Evolutionary conservation across 2,113 vertebrate genomes (phyloP).

Genomic region (Pelmatolapia mariae): DNA sequence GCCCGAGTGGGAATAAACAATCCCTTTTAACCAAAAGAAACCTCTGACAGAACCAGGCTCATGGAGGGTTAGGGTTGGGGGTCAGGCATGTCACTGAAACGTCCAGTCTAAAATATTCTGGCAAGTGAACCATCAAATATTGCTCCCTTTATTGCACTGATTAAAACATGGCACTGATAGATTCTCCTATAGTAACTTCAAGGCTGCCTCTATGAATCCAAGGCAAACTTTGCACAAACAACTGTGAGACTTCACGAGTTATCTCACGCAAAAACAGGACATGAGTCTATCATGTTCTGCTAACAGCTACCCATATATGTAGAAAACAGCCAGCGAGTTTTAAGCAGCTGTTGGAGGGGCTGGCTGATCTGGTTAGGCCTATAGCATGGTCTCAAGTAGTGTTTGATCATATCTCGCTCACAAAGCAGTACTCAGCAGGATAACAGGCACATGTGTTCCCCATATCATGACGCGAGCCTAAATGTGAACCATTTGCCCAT

Average conservation of each 20-base stretch:
- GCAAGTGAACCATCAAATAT: constrained; percentile 66
- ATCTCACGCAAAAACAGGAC: not conserved
- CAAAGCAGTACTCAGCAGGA: constrained; percentile 23
- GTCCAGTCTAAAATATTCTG: constrained; percentile 57
- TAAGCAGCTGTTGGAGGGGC: not conserved
- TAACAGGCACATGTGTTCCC: constrained; percentile 68
- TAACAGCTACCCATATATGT: not conserved
- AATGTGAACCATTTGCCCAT: constrained; percentile 70
- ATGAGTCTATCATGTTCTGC: not conserved
- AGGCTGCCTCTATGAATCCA: constrained; percentile 23
- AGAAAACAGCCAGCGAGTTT: constrained; percentile 15
- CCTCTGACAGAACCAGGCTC: not conserved
- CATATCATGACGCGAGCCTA: constrained; percentile 58
- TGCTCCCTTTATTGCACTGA: constrained; percentile 27
- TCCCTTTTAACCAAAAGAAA: not conserved
- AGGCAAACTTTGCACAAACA: constrained; percentile 35
- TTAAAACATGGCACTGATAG: constrained; percentile 67
- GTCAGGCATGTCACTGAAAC: not conserved
- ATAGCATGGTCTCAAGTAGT: constrained; percentile 19
- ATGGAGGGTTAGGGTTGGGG: not conserved
- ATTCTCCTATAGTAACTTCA: constrained; percentile 24
- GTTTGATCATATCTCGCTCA: constrained; percentile 52
- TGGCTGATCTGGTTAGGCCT: constrained; percentile 4
- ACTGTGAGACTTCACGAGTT: constrained; percentile 13
- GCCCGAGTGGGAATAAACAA: not conserved